Base-by-base conservation (phyloP, 2,888 invertebrate species). In the Lottia gigantea region DNA sequence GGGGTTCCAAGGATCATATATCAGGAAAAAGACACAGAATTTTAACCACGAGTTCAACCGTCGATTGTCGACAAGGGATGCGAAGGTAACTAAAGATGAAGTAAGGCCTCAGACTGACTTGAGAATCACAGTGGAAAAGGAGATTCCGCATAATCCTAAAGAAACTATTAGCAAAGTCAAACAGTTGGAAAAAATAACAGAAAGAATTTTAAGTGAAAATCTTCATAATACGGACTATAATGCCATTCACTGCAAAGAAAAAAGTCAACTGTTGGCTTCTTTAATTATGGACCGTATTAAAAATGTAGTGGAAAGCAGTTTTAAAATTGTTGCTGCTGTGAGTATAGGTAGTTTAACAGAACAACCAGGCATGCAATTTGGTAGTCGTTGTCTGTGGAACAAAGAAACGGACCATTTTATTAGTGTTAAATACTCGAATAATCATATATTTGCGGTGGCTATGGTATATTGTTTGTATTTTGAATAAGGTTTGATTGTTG, bases 371-470 rank as follows among this genome's bases (percentile, higher is more conserved):
- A 81, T 85, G 80, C 85, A 86, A 75, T 84, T 86, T 67, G 86
- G 84, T 7, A 84, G 83, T 63, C 76, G 86, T 1, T 86, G 86
- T 72, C 75, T 86, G 6, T 86, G 86, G 86, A 85, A 86, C 71
- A 77, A 82, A 62, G 76, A 79, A 46, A 84, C 85, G n/a, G 86
- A 86, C 73, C 83, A 80, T 69, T 86, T 86, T 74, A 80, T 83
- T n/a, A 82, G 83, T 71, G 84, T 85, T 62, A 85, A 82, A 74
- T 86, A 80, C 69, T 80, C 82, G 19, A 86, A 86, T 74, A 75
- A 72, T 3, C 82, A 85, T 0, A 74, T 86, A 16, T 86, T 84
- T 68, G 86, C 86, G 1, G 85, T 86, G 45, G 86, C 86, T 0
- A 81, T 86, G 81, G 79, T 86, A 0, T 86, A 85, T 66, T 85